phyloP scores from a whole-genome alignment of 2,888 invertebrate species.

The Brenthis daphne region DNA sequence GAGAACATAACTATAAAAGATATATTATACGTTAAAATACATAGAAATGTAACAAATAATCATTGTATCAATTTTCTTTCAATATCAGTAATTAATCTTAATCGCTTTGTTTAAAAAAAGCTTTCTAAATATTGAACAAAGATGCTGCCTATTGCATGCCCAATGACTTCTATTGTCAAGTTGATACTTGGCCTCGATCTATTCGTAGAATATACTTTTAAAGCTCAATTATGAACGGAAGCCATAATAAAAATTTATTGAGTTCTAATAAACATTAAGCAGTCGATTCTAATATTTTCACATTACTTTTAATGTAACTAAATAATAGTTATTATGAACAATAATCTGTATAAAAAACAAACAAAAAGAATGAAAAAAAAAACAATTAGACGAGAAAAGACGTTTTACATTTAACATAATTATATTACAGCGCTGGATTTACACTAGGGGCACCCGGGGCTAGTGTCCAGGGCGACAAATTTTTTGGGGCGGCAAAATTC shows the following conservation, averaged over 20 bases:
- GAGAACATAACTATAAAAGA: neutral
- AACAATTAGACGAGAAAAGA: no score
- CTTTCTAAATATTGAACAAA: neutral
- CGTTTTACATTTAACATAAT: neutral
- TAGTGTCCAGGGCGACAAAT: no score
- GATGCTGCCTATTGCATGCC: constrained; percentile 20
- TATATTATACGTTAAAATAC: neutral
- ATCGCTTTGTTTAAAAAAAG: neutral
- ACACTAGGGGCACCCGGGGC: no score
- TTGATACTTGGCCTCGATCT: constrained; percentile 35
- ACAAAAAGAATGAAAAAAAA: no score
- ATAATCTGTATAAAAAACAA: no score
- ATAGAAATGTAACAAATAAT: no score
- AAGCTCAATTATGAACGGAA: constrained; percentile 2
- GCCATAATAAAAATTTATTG: constrained; percentile 8
- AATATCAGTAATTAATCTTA: no score
- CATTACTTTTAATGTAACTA: no score
- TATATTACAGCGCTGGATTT: neutral
- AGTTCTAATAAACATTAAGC: neutral
- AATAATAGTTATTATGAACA: no score
- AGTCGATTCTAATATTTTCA: neutral
- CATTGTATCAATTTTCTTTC: no score
- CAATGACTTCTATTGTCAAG: constrained; percentile 29
- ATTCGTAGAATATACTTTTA: constrained; percentile 28
- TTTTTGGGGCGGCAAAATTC: no score